Conservation (phyloP, 1,140 invertebrate genomes). For the Eufriesea mexicana region DNA sequence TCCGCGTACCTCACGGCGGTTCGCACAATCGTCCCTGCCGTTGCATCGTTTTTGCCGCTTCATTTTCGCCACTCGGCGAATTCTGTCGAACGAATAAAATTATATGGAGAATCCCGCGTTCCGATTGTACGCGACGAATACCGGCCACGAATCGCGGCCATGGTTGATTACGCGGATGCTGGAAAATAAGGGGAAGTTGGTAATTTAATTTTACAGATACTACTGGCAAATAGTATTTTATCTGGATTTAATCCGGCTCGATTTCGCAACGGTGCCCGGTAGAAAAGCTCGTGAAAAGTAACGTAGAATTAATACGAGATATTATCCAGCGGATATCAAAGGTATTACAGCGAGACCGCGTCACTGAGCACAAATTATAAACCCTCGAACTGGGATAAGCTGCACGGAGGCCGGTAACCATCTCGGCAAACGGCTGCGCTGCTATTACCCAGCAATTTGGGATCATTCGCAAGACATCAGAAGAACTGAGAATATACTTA, state of each 20-base stretch:
- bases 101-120: too few species aligned
- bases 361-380: conserved; percentile 75
- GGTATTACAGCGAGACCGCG: conserved; percentile 61
- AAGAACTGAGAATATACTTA: conserved; percentile 76
- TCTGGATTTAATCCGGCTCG: background rate
- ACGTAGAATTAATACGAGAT: conserved; percentile 67
- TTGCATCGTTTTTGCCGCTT: background rate
- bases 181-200: too few species aligned
- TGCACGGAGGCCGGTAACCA: conserved; percentile 41
- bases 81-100: background rate
- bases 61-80: background rate
- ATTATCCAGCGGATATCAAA: conserved; percentile 69
- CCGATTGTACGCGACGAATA: background rate
- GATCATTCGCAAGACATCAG: conserved; percentile 74
- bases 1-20: conserved; percentile 32
- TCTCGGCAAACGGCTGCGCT: conserved; percentile 40
- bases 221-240: background rate
- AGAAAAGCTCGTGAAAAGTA: too few species aligned
- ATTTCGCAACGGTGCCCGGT: background rate
- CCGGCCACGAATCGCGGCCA: too few species aligned
- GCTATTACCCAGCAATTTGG: conserved; percentile 75
- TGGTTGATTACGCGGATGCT: too few species aligned
- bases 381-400: conserved; percentile 54
- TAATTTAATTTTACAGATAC: background rate
- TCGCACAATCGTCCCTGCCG: conserved; percentile 41